Evolutionary conservation across 2,888 invertebrate genomes (phyloP).

Genomic region (Noctua janthina): DNA sequence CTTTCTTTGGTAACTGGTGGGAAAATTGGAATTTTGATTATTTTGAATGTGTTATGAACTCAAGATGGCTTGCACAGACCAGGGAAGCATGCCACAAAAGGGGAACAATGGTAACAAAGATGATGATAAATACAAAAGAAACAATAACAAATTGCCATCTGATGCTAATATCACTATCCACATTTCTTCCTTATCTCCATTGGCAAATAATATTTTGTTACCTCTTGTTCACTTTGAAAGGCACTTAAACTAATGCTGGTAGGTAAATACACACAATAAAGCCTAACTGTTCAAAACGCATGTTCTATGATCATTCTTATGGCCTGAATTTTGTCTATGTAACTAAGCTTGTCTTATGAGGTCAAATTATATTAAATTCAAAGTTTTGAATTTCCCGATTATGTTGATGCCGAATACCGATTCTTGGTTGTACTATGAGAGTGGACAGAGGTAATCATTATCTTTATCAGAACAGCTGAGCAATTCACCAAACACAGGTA

Average conservation of each 20-base stretch:
- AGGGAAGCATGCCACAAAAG: background rate
- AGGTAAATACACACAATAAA: background rate
- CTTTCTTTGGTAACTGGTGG: conserved; percentile 75
- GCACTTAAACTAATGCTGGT: background rate
- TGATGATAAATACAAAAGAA: no score
- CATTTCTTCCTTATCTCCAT: background rate
- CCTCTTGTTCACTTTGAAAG: background rate
- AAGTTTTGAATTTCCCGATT: background rate
- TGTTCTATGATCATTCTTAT: background rate
- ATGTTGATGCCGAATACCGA: background rate
- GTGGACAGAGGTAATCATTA: background rate
- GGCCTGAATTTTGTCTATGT: background rate
- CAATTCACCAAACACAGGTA: background rate
- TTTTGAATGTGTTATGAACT: no score
- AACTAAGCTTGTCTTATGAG: background rate
- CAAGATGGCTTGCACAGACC: background rate
- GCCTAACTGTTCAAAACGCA: background rate
- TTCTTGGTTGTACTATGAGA: background rate
- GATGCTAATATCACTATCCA: background rate
- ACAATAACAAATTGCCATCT: background rate
- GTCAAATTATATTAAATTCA: background rate
- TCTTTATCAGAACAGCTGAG: background rate
- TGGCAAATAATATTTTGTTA: background rate
- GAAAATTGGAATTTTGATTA: background rate
- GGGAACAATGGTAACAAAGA: background rate